Evolutionary conservation across 2,888 invertebrate genomes (phyloP), one percentile per base, ranked within the genome.

Genomic region (Smittia sp.): DNA sequence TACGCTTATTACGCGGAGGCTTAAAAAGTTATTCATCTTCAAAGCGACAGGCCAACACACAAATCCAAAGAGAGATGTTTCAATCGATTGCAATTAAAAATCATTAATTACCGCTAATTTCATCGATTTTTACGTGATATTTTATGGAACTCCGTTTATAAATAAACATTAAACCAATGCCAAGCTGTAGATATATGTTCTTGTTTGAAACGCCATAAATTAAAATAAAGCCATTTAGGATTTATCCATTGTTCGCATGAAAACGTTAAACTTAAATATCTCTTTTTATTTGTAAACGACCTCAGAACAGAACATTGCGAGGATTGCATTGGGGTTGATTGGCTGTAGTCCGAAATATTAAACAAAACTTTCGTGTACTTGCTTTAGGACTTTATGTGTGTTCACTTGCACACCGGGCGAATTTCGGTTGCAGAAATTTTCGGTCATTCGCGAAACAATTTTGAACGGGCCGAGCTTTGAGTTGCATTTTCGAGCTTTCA

Each of bases 191-290:
- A 46, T 46, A 46, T 46, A 46, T 46, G 46, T 46, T 46, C 46
- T n/a, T 46, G 11, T 46, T 46, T 46, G 46, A 46, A 46, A 46
- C 15, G 15, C 46, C 15, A 46, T 46, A 46, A 46, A 46, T 46
- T 46, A 46, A 46, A 46, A 46, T 46, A 46, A 46, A 46, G 46
- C 46, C 46, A n/a, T 46, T 46, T 46, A 46, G 46, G 46, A 46
- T 46, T 46, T 46, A 46, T 46, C 46, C 46, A 46, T 46, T 46
- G 46, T 46, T 46, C 46, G 46, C 46, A 46, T 46, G 46, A 46
- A 38, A 46, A n/a, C n/a, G 11, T 46, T n/a, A 46, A 46, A 46
- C 46, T 46, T 46, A 46, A 46, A 46, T 46, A 46, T 32, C 32
- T 32, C 32, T 32, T 32, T 46, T 46, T 46, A 46, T 46, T 46